These are phyloP conservation scores for Zaprionus vittiger DNA, from an alignment of 1,140 invertebrate genomes.

Conservation along the genomic window DNA sequence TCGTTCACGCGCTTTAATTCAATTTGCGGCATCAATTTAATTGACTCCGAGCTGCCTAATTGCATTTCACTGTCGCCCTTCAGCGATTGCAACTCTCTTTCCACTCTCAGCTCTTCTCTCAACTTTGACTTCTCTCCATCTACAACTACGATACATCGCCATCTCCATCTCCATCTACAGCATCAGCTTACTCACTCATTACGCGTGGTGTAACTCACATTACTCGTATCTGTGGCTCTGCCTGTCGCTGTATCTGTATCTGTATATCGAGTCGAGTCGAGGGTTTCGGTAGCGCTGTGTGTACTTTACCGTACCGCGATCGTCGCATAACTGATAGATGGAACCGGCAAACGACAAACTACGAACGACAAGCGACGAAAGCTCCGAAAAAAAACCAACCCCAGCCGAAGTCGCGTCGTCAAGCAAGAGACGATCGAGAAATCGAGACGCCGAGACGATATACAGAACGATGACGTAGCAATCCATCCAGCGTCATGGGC, in stretches of 20 bases:
- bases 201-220: conserved; percentile 19
- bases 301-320: conserved; percentile 71
- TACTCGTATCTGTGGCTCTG: not conserved
- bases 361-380: conserved; percentile 24
- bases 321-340: conserved; percentile 74
- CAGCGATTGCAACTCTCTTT: conserved; percentile 5
- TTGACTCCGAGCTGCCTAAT: conserved; percentile 70
- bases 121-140: conserved; percentile 30
- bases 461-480: conserved; percentile 18
- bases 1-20: conserved; percentile 72
- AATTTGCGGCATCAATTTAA: conserved; percentile 60
- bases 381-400: conserved; percentile 38
- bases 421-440: conserved; percentile 34
- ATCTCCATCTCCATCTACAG: not conserved
- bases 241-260: conserved; percentile 3
- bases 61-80: conserved; percentile 68
- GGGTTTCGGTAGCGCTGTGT: conserved; percentile 27
- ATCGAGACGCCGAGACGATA: conserved; percentile 5
- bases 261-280: not conserved
- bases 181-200: conserved; percentile 28
- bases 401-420: conserved; percentile 28
- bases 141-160: conserved; percentile 14
- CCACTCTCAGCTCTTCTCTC: not conserved
- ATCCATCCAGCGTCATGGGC: conserved; percentile 18
- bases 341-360: conserved; percentile 54